A percentile compares a stretch with the other conserved stretches of the same genome.
Evolutionary conservation across 2,888 invertebrate genomes (phyloP).

Genomic region (Melanostoma mellinum): DNA sequence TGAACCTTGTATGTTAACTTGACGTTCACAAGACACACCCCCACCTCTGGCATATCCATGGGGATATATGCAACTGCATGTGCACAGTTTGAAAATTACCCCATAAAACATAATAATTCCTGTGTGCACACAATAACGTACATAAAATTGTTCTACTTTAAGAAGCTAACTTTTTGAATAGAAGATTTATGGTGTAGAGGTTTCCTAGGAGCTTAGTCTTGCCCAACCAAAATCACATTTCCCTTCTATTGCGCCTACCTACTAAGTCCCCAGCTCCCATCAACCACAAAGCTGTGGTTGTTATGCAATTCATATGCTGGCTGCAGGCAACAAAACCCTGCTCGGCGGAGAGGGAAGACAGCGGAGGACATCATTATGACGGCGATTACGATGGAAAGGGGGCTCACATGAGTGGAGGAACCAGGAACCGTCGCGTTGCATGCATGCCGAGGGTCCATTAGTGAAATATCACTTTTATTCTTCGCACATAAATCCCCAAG

Average conservation of each 20-base stretch:
- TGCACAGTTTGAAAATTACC: constrained; percentile 35
- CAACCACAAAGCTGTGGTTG: constrained; percentile 46
- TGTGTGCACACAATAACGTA: constrained; percentile 25
- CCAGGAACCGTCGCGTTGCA: constrained; percentile 14
- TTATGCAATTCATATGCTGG: constrained; percentile 60
- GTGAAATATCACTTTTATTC: constrained; percentile 50
- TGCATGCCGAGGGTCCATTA: constrained; percentile 53
- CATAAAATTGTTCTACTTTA: constrained; percentile 1
- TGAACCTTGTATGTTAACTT: constrained; percentile 9
- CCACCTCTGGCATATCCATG: background rate
- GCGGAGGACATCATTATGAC: constrained; percentile 35
- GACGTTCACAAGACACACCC: constrained; percentile 8
- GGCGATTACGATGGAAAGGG: constrained; percentile 9
- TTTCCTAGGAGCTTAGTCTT: constrained; percentile 15
- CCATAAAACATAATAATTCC: constrained; percentile 55
- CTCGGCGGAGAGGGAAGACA: background rate
- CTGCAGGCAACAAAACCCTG: constrained; percentile 1
- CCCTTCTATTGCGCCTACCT: background rate
- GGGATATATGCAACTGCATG: background rate
- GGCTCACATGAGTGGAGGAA: constrained; percentile 1
- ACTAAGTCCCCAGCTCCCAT: background rate
- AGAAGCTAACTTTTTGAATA: constrained; percentile 62
- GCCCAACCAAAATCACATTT: constrained; percentile 63
- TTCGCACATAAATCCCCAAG: constrained; percentile 44
- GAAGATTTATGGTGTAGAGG: constrained; percentile 55